Evolutionary conservation across 2,113 vertebrate genomes (phyloP).

Genomic region (Lipophrys pholis): DNA sequence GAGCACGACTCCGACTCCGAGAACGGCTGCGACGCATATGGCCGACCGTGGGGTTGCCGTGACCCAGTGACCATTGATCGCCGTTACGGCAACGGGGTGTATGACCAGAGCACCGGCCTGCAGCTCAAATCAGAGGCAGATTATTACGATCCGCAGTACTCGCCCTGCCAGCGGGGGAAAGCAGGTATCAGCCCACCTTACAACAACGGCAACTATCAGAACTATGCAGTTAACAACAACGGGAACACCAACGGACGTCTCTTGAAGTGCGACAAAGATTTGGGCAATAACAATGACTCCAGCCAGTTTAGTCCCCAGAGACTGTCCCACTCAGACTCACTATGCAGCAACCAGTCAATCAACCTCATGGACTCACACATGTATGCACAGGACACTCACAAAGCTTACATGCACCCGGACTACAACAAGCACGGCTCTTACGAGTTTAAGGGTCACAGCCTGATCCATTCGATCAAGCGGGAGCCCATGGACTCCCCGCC

Average conservation of each 20-base stretch:
- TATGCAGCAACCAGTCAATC: slow-evolving; percentile 71
- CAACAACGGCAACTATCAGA: slow-evolving; percentile 82
- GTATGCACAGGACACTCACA: slow-evolving; percentile 81
- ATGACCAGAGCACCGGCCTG: slow-evolving; percentile 74
- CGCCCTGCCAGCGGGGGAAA: slow-evolving; percentile 85
- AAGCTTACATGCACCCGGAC: slow-evolving; percentile 79
- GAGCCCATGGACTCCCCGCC: slow-evolving; percentile 91
- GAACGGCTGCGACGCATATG: slow-evolving; percentile 81
- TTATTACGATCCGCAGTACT: slow-evolving; percentile 79
- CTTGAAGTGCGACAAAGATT: slow-evolving; percentile 84
- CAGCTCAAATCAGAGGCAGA: slow-evolving; percentile 89
- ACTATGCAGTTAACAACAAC: slow-evolving; percentile 70
- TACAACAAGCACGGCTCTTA: slow-evolving; percentile 79
- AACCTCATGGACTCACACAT: slow-evolving; percentile 80
- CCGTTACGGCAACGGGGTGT: slow-evolving; percentile 73
- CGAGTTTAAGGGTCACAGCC: slow-evolving; percentile 85
- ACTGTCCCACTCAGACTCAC: slow-evolving; percentile 80
- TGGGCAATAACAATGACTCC: slow-evolving; percentile 53
- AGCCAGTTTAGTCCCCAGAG: slow-evolving; percentile 79
- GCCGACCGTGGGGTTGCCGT: slow-evolving; percentile 83
- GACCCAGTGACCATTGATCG: slow-evolving; percentile 72
- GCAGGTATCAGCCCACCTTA: slow-evolving; percentile 78
- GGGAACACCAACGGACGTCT: slow-evolving; percentile 67
- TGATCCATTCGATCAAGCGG: slow-evolving; percentile 89
- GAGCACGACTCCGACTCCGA: slow-evolving; percentile 91